These are phyloP conservation scores for Cataglyphis hispanica DNA, from an alignment of 1,140 invertebrate genomes.

Conservation along the genomic window DNA sequence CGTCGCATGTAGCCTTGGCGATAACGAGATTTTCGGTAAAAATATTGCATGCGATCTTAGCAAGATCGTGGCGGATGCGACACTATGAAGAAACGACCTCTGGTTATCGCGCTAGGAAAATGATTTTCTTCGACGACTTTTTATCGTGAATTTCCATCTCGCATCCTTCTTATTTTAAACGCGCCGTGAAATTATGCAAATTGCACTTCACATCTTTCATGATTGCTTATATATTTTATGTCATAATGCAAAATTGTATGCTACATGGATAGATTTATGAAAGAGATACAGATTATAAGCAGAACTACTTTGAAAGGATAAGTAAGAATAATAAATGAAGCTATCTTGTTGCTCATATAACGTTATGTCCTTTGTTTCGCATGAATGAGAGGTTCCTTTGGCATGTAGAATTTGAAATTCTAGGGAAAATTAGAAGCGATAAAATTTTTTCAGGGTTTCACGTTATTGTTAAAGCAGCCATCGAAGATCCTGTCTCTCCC, in stretches of 20 bases:
- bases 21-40: not conserved
- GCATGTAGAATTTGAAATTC: not conserved
- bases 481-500: not conserved
- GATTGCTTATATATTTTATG: not conserved
- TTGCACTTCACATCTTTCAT: not conserved
- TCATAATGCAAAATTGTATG: not conserved
- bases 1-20: not conserved
- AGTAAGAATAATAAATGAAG: too few species aligned
- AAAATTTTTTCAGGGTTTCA: not conserved
- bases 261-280: too few species aligned
- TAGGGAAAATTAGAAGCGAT: not conserved
- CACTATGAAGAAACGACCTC: slow-evolving; percentile 27
- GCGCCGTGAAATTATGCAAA: slow-evolving; percentile 16
- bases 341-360: too few species aligned
- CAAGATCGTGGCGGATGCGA: slow-evolving; percentile 3
- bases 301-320: too few species aligned
- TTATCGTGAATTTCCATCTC: slow-evolving; percentile 11
- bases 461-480: not conserved
- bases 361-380: not conserved
- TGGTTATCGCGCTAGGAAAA: slow-evolving; percentile 17
- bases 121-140: slow-evolving; percentile 6
- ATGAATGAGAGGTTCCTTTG: not conserved
- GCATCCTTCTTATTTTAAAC: not conserved
- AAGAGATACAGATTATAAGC: too few species aligned
- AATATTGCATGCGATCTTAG: slow-evolving; percentile 4